Evolutionary conservation across 2,113 vertebrate species (phyloP), one percentile per base, ranked within the genome.

Genomic region (Tapirus terrestris): DNA sequence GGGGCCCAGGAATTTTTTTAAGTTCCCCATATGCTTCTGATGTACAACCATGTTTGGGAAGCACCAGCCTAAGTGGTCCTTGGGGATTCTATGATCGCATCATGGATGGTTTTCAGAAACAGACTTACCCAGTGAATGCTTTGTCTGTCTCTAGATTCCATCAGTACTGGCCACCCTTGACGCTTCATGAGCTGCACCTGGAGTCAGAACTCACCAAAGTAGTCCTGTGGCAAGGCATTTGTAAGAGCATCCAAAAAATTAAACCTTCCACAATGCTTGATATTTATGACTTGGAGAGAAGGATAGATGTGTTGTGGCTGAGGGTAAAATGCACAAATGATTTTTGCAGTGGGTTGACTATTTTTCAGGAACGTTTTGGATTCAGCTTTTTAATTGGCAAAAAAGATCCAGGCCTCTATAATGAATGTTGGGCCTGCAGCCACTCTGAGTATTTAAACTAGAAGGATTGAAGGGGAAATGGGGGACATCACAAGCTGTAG

Each of bases 281-380:
- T 39, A 53, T 93, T 67, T 92, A 73, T 31, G 23, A 25, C 79
- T 77, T 95, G 31, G 56, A 73, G 56, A 63, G 53, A 83, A 87
- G 33, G 51, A 31, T 20, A 20, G 68, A 51, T 60, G 20, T 27
- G 8, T 63, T 25, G 31, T 6, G n/a, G 27, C 36, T 70, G 14
- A 84, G 77, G n/a, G 14, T 43, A 58, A 95, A 96, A 65, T 27
- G 27, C 12, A 70, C 16, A 25, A 29, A 39, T 93, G 51, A 83
- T 72, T 60, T 94, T 87, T 83, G 45, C 29, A 68, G 53, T 76
- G 33, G 14, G 48, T 39, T 86, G 43, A 85, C 77, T 76, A 17
- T 61, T 96, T 61, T 65, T 76, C 67, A 82, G n/a, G 17, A 87
- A 73, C 90, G 56, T 86, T 93, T 89, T 33, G 27, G 76, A 68